Base-by-base conservation (phyloP, 1,140 invertebrate genomes). In the Pseudomyrmex sp. region DNA sequence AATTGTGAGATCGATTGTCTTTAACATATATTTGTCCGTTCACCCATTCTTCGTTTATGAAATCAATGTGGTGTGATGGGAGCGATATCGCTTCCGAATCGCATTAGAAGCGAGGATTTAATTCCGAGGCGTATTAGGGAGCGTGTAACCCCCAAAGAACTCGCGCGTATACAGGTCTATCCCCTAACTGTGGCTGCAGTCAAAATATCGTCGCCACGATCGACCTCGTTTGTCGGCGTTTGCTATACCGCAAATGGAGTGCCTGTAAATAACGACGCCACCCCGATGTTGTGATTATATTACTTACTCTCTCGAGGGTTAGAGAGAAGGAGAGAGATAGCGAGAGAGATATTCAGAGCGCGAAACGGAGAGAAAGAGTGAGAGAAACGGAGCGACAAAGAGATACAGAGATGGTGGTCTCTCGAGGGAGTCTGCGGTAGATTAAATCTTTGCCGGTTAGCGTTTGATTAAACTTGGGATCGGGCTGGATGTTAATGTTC, bases 391-490 rank as follows among this genome's bases (percentile, higher is more conserved):
- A 82, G 79, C 62, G 56, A 73, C 46, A 50, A 23, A 72, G 65
- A 82, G 69, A 69, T 68, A 63, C 70, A 18, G 58, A 18, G 68
- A 65, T 79, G 52, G 46, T 59, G 50, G 54, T 82, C 74, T 79
- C 56, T 84, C 62, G 80, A 82, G 84, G 85, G 83, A 88, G 85
- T 86, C 85, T 83, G 90, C 80, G 83, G 90, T 90, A 94, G 94
- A 94, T 94, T 94, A 94, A 94, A 94, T 94, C 93, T 93, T 90
- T 89, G 89, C 91, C 92, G 93, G 93, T 94, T 94, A 94, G 92
- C 92, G 91, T 94, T 94, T 94, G 93, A 94, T 94, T 94, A 94
- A 94, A 94, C 90, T 88, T 82, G 91, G 92, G 89, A 94, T 93
- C 94, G 92, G 93, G 92, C 92, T 85, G 91, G 88, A 94, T 94